Evolutionary conservation across 2,797 vertebrate genomes (phyloP).

Genomic region (Enteromius thamalakanensis): DNA sequence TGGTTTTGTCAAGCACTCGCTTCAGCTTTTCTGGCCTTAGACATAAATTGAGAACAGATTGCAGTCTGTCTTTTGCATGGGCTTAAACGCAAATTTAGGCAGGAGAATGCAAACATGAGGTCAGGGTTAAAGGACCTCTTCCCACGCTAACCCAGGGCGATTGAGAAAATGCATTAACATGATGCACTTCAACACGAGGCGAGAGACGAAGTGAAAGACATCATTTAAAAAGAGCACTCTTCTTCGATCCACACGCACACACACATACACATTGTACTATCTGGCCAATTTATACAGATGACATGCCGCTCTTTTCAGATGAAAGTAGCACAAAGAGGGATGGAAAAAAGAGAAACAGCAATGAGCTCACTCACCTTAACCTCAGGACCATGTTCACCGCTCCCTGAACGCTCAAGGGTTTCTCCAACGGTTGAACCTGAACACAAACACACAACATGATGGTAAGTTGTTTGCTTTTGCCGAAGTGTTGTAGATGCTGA

Average conservation of each 20-base stretch:
- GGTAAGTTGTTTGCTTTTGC: background rate
- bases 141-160: slow-evolving; percentile 22
- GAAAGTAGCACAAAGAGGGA: slow-evolving; percentile 22
- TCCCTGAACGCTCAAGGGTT: slow-evolving; percentile 78
- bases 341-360: background rate
- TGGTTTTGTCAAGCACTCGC: background rate
- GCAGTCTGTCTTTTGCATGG: slow-evolving; percentile 18
- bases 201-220: slow-evolving; percentile 78
- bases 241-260: slow-evolving; percentile 33
- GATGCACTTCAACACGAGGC: slow-evolving; percentile 37
- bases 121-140: slow-evolving; percentile 15
- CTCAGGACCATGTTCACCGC: slow-evolving; percentile 96
- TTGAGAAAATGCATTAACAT: slow-evolving; percentile 48
- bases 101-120: slow-evolving; percentile 1
- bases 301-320: slow-evolving; percentile 40
- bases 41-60: slow-evolving; percentile 34
- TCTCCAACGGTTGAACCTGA: slow-evolving; percentile 85
- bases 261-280: slow-evolving; percentile 27
- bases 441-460: slow-evolving; percentile 46
- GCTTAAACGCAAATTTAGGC: background rate
- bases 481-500: background rate
- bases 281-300: slow-evolving; percentile 40
- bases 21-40: background rate
- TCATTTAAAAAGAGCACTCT: slow-evolving; percentile 78
- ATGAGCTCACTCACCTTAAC: slow-evolving; percentile 85